Percentiles rank a stretch among this genome's conserved stretches.
phyloP scores from a whole-genome alignment of 2,797 vertebrate species.

The Amblyraja radiata region DNA sequence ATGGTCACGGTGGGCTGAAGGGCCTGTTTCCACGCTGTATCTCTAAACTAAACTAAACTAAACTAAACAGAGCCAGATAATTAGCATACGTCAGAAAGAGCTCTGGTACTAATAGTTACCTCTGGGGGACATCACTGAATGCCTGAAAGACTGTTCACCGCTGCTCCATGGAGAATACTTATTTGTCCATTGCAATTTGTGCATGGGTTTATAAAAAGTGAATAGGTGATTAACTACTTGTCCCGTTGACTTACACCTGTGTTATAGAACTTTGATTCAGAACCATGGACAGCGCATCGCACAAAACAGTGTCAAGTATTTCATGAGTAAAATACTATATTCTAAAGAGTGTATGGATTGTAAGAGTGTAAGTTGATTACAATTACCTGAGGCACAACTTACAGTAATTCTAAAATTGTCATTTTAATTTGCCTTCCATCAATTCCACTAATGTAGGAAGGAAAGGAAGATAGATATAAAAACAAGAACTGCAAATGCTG shows the following conservation, averaged over 20 bases:
- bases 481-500: too few relatives aligned
- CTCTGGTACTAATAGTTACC: background rate
- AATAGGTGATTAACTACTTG: background rate
- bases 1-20: too few relatives aligned
- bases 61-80: background rate
- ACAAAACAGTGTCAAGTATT: background rate
- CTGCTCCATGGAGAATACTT: background rate
- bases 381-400: background rate
- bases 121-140: background rate
- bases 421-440: background rate
- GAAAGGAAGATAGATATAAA: too few relatives aligned
- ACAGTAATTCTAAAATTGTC: background rate
- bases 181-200: background rate
- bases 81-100: background rate
- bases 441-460: background rate
- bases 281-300: constrained; percentile 74
- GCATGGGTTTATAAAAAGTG: background rate
- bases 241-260: background rate
- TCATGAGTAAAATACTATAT: too few relatives aligned
- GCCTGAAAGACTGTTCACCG: background rate
- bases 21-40: too few relatives aligned
- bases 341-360: background rate
- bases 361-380: too few relatives aligned
- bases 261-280: constrained; percentile 57
- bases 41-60: too few relatives aligned